A percentile compares a stretch with the other conserved stretches of the same genome.
phyloP scores from a whole-genome alignment of 1,140 invertebrate species.

The Pseudachorutes palmiensis region DNA sequence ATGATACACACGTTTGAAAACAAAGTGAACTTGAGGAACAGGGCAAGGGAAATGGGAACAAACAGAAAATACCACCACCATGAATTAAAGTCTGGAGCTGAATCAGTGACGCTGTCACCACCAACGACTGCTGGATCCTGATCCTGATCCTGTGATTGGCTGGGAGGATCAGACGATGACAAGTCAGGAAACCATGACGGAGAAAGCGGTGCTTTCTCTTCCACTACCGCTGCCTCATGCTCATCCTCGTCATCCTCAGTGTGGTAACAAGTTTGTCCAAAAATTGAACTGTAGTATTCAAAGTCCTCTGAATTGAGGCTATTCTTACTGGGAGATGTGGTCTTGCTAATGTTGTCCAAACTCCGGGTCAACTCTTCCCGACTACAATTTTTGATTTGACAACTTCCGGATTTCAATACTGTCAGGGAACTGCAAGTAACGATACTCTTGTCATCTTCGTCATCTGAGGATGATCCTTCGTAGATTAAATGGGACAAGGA shows the following conservation, averaged over 20 bases:
- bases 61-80: not conserved
- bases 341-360: not conserved
- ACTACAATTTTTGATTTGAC: not conserved
- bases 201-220: too few species aligned
- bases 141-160: too few species aligned
- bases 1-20: not conserved
- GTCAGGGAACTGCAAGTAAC: slow-evolving; percentile 3
- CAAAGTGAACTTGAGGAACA: not conserved
- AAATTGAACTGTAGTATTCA: slow-evolving; percentile 6
- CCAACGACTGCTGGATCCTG: not conserved
- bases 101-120: too few species aligned
- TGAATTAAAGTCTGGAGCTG: too few species aligned
- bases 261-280: not conserved
- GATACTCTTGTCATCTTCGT: not conserved
- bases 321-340: not conserved
- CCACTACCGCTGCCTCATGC: too few species aligned
- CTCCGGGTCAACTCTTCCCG: not conserved
- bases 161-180: too few species aligned
- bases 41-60: not conserved
- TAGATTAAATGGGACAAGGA: slow-evolving; percentile 3
- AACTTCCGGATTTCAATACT: slow-evolving; percentile 1
- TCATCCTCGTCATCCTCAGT: not conserved
- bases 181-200: too few species aligned
- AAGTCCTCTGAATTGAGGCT: slow-evolving; percentile 7
- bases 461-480: not conserved